These are phyloP conservation scores for Solea solea DNA, from an alignment of 2,113 vertebrate species.

Conservation along the genomic window DNA sequence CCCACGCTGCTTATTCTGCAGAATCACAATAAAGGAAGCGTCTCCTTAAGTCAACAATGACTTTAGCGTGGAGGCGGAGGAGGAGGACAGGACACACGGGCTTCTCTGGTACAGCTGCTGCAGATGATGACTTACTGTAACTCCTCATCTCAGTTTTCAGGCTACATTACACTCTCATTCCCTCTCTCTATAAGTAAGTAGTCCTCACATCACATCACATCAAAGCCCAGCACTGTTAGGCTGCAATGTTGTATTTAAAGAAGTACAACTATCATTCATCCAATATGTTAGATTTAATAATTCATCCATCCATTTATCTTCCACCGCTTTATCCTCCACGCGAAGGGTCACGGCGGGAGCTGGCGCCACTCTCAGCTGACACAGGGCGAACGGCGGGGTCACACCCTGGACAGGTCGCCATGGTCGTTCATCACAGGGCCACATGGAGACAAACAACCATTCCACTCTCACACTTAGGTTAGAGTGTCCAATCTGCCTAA, in stretches of 20 bases:
- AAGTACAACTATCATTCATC: too few relatives aligned
- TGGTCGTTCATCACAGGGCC: too few relatives aligned
- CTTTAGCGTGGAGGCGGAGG: constrained; percentile 4
- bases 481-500: too few relatives aligned
- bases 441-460: too few relatives aligned
- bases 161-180: constrained; percentile 21
- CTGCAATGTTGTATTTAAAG: constrained; percentile 1
- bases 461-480: too few relatives aligned
- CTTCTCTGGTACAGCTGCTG: background rate
- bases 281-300: too few relatives aligned
- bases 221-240: background rate
- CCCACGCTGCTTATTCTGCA: constrained; percentile 36
- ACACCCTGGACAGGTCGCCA: too few relatives aligned
- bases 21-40: constrained; percentile 35
- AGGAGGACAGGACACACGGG: background rate
- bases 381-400: too few relatives aligned
- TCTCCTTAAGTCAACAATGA: constrained; percentile 23
- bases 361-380: too few relatives aligned
- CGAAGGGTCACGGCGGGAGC: too few relatives aligned
- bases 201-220: background rate
- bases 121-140: constrained; percentile 2
- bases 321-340: too few relatives aligned
- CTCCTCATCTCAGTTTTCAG: constrained; percentile 12
- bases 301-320: too few relatives aligned
- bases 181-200: constrained; percentile 9